A percentile compares a stretch with the other conserved stretches of the same genome.
Conservation (phyloP, 2,888 invertebrate genomes). For the Eudasyphora cyanicolor region DNA sequence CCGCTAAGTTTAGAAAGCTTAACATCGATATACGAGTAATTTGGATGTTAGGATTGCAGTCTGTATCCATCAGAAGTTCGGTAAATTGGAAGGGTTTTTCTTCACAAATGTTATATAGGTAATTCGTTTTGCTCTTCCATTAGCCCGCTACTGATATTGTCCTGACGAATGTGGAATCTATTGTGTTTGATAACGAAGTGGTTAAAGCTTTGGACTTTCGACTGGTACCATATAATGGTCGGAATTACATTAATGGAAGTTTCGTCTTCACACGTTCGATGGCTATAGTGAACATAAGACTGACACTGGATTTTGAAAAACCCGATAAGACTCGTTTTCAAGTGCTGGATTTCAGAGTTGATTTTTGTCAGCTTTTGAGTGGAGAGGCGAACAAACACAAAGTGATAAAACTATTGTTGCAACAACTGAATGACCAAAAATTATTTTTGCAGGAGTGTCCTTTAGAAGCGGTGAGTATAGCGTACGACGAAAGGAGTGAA, state of each 20-base stretch:
- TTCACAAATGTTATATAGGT: not conserved
- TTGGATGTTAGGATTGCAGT: too few relatives aligned
- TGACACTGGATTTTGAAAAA: constrained; percentile 31
- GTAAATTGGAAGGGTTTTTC: not conserved
- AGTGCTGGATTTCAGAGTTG: not conserved
- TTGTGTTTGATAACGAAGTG: not conserved
- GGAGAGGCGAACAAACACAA: not conserved
- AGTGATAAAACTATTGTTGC: not conserved
- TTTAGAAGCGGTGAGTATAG: constrained; percentile 6
- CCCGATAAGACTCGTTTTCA: constrained; percentile 27
- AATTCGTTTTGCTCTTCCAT: not conserved
- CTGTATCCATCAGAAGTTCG: not conserved
- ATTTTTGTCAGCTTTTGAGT: constrained; percentile 24
- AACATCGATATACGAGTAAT: not conserved
- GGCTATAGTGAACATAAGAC: not conserved
- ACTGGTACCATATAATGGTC: not conserved
- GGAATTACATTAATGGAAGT: constrained; percentile 18
- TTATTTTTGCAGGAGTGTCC: constrained; percentile 4
- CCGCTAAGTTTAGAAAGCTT: not conserved
- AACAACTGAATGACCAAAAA: not conserved
- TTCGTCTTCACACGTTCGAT: not conserved
- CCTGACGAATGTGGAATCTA: not conserved
- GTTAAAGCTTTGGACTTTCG: not conserved
- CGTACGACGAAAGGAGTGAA: too few relatives aligned
- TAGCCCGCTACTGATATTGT: not conserved